Evolutionary conservation across 2,113 vertebrate species (phyloP).

Genomic region (Aegithalos caudatus): DNA sequence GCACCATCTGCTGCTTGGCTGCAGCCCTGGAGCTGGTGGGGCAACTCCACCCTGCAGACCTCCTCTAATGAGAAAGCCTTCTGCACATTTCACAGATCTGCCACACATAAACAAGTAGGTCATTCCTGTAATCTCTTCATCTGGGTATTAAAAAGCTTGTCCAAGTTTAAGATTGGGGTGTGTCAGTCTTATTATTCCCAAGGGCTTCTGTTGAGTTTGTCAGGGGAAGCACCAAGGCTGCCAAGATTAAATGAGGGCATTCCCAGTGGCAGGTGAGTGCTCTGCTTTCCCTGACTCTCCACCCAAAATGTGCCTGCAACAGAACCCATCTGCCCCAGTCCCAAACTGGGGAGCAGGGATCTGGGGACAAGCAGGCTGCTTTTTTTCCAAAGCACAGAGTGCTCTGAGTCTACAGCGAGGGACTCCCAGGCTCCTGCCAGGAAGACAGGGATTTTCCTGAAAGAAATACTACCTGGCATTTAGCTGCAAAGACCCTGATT

Average conservation of each 20-base stretch:
- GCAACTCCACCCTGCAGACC: background rate
- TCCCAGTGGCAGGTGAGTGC: background rate
- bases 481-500: background rate
- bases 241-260: background rate
- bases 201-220: background rate
- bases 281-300: background rate
- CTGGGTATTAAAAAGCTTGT: slow-evolving; percentile 54
- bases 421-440: background rate
- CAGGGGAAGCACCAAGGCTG: background rate
- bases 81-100: background rate
- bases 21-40: background rate
- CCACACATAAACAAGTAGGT: slow-evolving; percentile 53
- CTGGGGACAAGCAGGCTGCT: background rate
- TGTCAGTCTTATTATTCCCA: slow-evolving; percentile 22
- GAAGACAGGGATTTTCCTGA: background rate
- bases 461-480: background rate
- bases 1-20: background rate
- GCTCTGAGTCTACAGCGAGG: fast-evolving
- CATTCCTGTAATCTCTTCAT: slow-evolving; percentile 57
- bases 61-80: slow-evolving; percentile 30
- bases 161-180: slow-evolving; percentile 60
- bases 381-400: background rate
- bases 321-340: background rate
- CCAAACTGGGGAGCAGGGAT: background rate
- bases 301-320: background rate